Percentiles rank a stretch among this genome's conserved stretches.
Evolutionary conservation across 2,113 vertebrate species (phyloP).

Genomic region (Phaetusa simplex): DNA sequence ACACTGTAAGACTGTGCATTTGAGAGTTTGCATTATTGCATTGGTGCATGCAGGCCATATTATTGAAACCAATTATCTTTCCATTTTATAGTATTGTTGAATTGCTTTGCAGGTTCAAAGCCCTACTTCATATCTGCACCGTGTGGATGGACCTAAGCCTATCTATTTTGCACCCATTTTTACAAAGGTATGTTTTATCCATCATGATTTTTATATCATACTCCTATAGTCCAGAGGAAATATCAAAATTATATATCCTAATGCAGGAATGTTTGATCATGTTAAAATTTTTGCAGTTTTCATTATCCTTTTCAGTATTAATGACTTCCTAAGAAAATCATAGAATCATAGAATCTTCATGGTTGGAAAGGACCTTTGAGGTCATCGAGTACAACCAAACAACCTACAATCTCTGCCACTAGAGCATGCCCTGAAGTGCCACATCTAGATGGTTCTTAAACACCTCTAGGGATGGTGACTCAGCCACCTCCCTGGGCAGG

Average conservation of each 20-base stretch:
- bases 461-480: too few species aligned
- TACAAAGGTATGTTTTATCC: conserved; percentile 84
- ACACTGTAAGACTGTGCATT: neutral
- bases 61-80: neutral
- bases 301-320: neutral
- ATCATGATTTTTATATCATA: neutral
- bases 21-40: neutral
- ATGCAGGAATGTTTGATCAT: neutral
- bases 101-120: conserved; percentile 83
- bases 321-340: neutral
- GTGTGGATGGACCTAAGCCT: conserved; percentile 71
- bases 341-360: too few species aligned
- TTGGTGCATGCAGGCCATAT: neutral
- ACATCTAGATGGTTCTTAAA: too few species aligned
- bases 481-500: too few species aligned
- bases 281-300: neutral
- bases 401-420: too few species aligned
- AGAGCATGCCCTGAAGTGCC: too few species aligned
- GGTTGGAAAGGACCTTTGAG: too few species aligned
- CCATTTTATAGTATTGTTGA: neutral
- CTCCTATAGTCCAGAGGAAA: neutral
- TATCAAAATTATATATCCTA: neutral
- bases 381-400: too few species aligned
- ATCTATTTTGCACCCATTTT: conserved; percentile 80
- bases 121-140: conserved; percentile 80